Evolutionary conservation across 2,113 vertebrate genomes (phyloP).

Genomic region (Calcarius ornatus): DNA sequence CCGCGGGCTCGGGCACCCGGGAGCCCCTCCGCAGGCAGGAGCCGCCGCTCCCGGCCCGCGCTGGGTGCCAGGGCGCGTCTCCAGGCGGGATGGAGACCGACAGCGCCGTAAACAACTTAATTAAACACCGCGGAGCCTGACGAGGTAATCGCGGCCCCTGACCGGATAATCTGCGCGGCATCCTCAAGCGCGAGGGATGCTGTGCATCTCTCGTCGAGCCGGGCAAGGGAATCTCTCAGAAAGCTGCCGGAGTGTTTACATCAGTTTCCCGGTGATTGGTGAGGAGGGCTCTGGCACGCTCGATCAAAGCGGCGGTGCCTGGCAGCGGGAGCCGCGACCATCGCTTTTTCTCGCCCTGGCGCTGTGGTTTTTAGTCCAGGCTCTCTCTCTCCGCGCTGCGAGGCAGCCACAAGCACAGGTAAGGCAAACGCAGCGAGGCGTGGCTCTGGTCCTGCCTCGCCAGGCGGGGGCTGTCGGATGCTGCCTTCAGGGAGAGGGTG

Average conservation of each 20-base stretch:
- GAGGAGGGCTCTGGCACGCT: neutral
- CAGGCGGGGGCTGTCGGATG: fast-evolving
- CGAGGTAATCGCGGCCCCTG: neutral
- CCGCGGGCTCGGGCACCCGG: neutral
- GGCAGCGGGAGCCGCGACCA: fast-evolving
- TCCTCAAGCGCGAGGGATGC: neutral
- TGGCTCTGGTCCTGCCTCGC: neutral
- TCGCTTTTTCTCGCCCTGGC: neutral
- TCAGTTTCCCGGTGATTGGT: neutral
- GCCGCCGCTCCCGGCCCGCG: fast-evolving
- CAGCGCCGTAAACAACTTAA: neutral
- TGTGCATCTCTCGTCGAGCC: neutral
- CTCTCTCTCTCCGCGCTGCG: neutral
- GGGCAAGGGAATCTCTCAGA: neutral
- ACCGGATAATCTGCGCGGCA: neutral
- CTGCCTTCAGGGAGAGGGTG: neutral
- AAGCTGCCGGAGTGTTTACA: neutral
- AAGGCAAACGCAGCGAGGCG: fast-evolving
- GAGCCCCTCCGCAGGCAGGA: neutral
- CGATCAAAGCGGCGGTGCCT: neutral
- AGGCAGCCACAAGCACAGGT: neutral
- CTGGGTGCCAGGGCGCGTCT: neutral
- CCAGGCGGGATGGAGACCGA: neutral
- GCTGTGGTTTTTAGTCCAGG: neutral
- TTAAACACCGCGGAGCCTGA: neutral